These are phyloP conservation scores for Clarias magur DNA, from an alignment of 2,113 vertebrate genomes.

Conservation along the genomic window DNA sequence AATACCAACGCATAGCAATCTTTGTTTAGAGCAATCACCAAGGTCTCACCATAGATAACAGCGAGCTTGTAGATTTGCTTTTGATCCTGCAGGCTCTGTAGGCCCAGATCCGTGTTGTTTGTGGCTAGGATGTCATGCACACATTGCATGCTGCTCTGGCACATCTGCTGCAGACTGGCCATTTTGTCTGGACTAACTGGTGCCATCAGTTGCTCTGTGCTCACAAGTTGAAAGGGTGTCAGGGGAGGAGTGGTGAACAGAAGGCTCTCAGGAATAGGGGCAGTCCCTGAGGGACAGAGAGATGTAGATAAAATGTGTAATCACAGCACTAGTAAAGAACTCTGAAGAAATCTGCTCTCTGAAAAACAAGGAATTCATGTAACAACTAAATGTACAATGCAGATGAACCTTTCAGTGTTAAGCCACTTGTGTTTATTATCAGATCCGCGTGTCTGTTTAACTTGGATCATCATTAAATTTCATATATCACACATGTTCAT, in stretches of 20 bases:
- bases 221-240: constrained; percentile 50
- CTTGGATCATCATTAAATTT: not conserved
- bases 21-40: not conserved
- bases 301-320: not conserved
- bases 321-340: not conserved
- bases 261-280: constrained; percentile 76
- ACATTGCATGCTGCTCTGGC: constrained; percentile 66
- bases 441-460: not conserved
- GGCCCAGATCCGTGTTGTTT: constrained; percentile 62
- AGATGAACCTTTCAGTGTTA: not conserved
- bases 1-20: not conserved
- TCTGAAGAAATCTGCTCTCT: not conserved
- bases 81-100: constrained; percentile 62
- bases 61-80: constrained; percentile 58
- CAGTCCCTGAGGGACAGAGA: constrained; percentile 69
- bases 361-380: not conserved
- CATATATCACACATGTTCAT: not conserved
- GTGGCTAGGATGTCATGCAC: constrained; percentile 71
- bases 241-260: constrained; percentile 61
- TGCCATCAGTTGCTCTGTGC: constrained; percentile 59
- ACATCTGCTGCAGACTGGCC: constrained; percentile 60
- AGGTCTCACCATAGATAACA: constrained; percentile 65
- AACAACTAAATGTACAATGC: not conserved
- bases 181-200: constrained; percentile 58
- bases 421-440: not conserved